Evolutionary conservation across 2,113 vertebrate genomes (phyloP).

Genomic region (Podarcis cretensis): DNA sequence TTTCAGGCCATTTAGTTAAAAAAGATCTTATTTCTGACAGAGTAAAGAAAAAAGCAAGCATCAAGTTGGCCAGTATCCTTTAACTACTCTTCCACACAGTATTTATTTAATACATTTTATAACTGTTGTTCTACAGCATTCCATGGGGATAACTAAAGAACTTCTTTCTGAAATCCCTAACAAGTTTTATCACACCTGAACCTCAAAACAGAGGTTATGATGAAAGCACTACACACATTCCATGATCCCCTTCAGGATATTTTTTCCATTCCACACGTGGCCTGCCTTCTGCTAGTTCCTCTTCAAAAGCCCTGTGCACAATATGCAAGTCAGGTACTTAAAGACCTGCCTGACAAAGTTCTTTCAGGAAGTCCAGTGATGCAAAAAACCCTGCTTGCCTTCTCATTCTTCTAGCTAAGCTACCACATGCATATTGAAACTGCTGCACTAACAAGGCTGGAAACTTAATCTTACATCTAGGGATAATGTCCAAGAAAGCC

Average conservation of each 20-base stretch:
- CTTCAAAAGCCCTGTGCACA: not conserved
- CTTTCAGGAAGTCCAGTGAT: not conserved
- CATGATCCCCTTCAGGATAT: not conserved
- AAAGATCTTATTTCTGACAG: no score
- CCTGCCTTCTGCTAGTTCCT: not conserved
- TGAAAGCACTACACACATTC: not conserved
- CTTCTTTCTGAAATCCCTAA: not conserved
- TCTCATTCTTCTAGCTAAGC: no score
- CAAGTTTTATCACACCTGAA: not conserved
- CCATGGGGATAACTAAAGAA: not conserved
- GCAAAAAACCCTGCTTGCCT: no score
- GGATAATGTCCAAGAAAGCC: not conserved
- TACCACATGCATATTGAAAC: not conserved
- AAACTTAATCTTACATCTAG: not conserved
- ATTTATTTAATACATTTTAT: not conserved
- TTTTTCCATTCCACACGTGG: no score
- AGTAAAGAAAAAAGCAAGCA: not conserved
- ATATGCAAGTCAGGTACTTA: not conserved
- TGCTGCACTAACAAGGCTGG: not conserved
- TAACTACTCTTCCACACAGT: not conserved
- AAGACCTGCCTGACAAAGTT: not conserved
- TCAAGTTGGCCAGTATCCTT: not conserved
- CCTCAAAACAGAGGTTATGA: not conserved
- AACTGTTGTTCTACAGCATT: not conserved
- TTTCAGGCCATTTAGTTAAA: not conserved